phyloP scores from a whole-genome alignment of 2,888 invertebrate species.

The Amblyteles armatorius region DNA sequence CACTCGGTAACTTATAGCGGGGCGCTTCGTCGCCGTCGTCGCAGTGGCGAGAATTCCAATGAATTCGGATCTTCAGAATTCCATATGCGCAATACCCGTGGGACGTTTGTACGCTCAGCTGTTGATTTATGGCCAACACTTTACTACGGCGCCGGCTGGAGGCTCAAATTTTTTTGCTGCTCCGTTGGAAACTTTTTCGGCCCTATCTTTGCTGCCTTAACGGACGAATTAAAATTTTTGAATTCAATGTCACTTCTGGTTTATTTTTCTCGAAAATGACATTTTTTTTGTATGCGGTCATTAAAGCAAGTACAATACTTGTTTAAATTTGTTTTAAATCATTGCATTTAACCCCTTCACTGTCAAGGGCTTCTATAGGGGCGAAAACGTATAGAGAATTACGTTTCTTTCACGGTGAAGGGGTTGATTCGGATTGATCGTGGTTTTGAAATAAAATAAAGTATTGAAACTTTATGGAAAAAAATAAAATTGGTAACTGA shows the following conservation, averaged over 20 bases:
- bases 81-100: constrained; percentile 29
- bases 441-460: no score
- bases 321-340: no score
- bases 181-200: no score
- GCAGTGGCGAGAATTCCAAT: constrained; percentile 33
- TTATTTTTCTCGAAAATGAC: background rate
- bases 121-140: background rate
- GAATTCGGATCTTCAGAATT: constrained; percentile 30
- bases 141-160: background rate
- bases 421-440: no score
- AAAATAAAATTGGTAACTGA: no score
- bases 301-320: background rate
- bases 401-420: no score
- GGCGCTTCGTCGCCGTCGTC: constrained; percentile 23
- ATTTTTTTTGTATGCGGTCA: background rate
- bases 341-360: no score
- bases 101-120: background rate
- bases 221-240: background rate
- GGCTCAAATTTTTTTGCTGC: background rate
- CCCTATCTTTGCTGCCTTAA: background rate
- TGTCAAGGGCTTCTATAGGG: no score
- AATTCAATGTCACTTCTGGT: background rate
- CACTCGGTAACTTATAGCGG: constrained; percentile 21
- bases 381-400: no score
- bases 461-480: no score